These are phyloP conservation scores for Shargacucullia verbasci DNA, from an alignment of 2,888 invertebrate species.

Conservation along the genomic window DNA sequence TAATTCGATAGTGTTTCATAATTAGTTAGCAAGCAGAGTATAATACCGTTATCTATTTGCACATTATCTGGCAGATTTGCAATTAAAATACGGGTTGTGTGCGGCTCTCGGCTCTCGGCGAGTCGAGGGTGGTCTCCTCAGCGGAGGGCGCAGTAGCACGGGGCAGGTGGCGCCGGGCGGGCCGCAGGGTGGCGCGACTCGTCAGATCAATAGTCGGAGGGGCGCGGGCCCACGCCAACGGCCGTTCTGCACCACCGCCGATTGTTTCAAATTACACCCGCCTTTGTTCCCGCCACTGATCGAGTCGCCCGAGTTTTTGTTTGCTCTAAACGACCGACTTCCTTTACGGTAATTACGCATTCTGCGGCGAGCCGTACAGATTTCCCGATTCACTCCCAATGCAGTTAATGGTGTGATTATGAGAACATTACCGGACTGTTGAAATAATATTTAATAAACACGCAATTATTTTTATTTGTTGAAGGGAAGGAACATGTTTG, in stretches of 20 bases:
- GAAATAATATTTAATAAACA: constrained; percentile 29
- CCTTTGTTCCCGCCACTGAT: constrained; percentile 87
- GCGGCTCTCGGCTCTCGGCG: constrained; percentile 65
- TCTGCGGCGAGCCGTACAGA: constrained; percentile 77
- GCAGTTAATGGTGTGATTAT: constrained; percentile 69
- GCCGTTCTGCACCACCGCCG: constrained; percentile 83
- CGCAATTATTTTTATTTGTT: constrained; percentile 24
- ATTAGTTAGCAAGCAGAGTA: constrained; percentile 85
- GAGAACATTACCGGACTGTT: constrained; percentile 47
- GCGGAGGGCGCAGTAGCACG: constrained; percentile 59
- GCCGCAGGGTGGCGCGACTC: constrained; percentile 73
- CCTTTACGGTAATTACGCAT: constrained; percentile 87
- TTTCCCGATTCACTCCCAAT: constrained; percentile 72
- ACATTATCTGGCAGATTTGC: constrained; percentile 89
- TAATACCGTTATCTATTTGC: constrained; percentile 89
- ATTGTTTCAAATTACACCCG: constrained; percentile 88
- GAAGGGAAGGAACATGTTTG: constrained; percentile 1
- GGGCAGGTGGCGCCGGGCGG: constrained; percentile 59
- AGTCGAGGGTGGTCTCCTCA: constrained; percentile 65
- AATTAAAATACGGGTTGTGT: constrained; percentile 88
- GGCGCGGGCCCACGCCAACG: constrained; percentile 82
- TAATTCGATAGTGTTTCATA: constrained; percentile 81
- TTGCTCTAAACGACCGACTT: constrained; percentile 85
- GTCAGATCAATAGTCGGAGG: constrained; percentile 88
- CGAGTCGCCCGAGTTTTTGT: constrained; percentile 86